Evolutionary conservation across 2,888 invertebrate species (phyloP).

Genomic region (Troides oblongomaculatus): DNA sequence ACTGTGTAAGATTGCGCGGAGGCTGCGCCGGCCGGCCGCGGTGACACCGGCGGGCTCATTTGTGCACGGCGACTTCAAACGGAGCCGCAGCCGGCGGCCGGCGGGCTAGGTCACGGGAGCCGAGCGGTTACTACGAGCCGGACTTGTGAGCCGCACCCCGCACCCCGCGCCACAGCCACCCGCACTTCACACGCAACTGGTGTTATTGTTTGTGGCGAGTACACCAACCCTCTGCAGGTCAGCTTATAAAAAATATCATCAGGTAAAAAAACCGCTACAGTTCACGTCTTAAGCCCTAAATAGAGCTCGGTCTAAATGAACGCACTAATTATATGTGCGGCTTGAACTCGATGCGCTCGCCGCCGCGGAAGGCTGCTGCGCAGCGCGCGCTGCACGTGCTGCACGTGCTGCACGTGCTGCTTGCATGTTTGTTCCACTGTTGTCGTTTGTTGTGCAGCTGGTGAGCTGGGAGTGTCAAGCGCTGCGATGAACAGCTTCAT

Average conservation of each 20-base stretch:
- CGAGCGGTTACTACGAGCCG: neutral
- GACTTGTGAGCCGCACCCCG: too few relatives aligned
- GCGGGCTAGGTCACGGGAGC: neutral
- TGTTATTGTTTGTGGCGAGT: neutral
- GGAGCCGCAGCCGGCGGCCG: conserved; percentile 14
- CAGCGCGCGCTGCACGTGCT: too few relatives aligned
- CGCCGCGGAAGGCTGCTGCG: too few relatives aligned
- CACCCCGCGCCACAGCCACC: neutral
- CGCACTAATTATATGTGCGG: neutral
- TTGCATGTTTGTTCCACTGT: too few relatives aligned
- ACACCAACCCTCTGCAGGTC: too few relatives aligned
- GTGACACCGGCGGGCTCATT: conserved; percentile 30
- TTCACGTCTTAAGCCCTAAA: neutral
- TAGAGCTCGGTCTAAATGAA: conserved; percentile 1
- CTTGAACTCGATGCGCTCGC: neutral
- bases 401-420: too few relatives aligned
- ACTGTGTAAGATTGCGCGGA: conserved; percentile 22
- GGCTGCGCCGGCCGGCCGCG: conserved; percentile 28
- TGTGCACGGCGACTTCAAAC: conserved; percentile 34
- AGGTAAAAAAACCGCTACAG: neutral
- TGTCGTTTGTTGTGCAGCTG: too few relatives aligned
- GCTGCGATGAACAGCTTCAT: too few relatives aligned
- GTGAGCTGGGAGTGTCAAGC: too few relatives aligned
- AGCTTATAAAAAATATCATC: neutral
- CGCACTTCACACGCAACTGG: neutral